These are phyloP conservation scores for Nomia melanderi DNA, from an alignment of 1,140 invertebrate genomes.

Conservation along the genomic window DNA sequence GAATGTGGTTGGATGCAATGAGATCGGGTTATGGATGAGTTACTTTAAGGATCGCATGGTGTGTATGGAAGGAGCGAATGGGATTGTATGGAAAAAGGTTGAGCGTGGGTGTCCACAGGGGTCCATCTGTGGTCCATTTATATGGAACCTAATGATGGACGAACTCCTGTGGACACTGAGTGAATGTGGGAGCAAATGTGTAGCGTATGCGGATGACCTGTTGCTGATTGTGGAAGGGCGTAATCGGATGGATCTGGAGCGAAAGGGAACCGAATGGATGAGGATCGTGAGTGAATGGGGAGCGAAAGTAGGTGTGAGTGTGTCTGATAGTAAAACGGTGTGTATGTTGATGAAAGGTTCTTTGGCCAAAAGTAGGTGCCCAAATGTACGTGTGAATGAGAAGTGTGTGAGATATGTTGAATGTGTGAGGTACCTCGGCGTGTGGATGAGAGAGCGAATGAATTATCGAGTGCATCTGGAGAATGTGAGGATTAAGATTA, in stretches of 20 bases:
- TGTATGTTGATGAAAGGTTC: background rate
- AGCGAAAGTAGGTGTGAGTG: background rate
- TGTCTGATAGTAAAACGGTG: constrained; percentile 31
- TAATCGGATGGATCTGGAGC: constrained; percentile 36
- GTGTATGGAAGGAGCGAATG: constrained; percentile 11
- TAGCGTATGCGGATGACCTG: constrained; percentile 62
- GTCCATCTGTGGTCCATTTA: constrained; percentile 46
- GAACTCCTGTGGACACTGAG: constrained; percentile 23
- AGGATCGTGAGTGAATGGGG: constrained; percentile 11
- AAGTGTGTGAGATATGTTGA: background rate
- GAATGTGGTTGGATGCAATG: too few species aligned
- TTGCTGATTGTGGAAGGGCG: constrained; percentile 43
- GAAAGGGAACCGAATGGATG: constrained; percentile 21
- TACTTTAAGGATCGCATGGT: constrained; percentile 15
- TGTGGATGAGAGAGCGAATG: background rate
- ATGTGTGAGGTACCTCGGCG: background rate
- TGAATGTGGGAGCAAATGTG: constrained; percentile 8
- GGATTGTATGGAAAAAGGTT: background rate
- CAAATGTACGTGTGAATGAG: background rate
- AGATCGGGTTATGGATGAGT: constrained; percentile 2
- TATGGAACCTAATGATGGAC: constrained; percentile 64
- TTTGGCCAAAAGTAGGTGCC: too few species aligned
- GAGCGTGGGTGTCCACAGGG: constrained; percentile 36
- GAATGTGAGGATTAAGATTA: background rate
- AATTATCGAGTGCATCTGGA: background rate